Conservation (phyloP, 2,888 invertebrate genomes). For the Cerastoderma edule region DNA sequence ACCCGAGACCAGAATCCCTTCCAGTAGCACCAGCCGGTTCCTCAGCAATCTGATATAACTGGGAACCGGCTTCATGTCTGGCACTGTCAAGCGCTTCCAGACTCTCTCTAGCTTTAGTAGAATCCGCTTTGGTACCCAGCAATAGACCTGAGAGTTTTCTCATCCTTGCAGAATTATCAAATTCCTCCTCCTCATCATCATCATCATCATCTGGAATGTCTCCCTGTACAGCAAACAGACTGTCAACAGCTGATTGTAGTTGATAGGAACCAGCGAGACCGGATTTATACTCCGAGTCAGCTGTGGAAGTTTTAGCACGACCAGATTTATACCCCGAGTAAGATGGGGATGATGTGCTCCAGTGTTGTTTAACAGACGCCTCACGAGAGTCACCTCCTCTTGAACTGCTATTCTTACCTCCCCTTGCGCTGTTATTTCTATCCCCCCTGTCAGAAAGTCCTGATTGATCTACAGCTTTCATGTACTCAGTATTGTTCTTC, state of each 20-base stretch:
- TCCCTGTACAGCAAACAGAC: slow-evolving; percentile 35
- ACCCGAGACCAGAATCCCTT: slow-evolving; percentile 72
- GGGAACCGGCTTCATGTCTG: not conserved
- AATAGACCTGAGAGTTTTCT: slow-evolving; percentile 41
- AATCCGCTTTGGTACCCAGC: slow-evolving; percentile 44
- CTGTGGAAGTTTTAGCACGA: not conserved
- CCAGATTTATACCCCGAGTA: not conserved
- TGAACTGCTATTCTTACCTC: slow-evolving; percentile 23
- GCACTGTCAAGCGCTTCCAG: slow-evolving; percentile 17
- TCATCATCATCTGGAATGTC: too few relatives aligned
- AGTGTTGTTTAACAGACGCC: not conserved
- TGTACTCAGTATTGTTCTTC: slow-evolving; percentile 52
- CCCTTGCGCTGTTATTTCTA: not conserved
- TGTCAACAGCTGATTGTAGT: slow-evolving; percentile 6
- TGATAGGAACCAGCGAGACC: not conserved
- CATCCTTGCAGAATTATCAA: slow-evolving; percentile 35
- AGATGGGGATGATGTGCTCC: slow-evolving; percentile 3
- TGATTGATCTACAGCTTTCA: slow-evolving; percentile 38
- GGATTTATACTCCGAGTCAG: not conserved
- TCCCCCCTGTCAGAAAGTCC: slow-evolving; percentile 30
- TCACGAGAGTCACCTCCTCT: not conserved
- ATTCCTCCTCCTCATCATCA: slow-evolving; percentile 43
- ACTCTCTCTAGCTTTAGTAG: slow-evolving; percentile 32
- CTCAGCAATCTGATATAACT: slow-evolving; percentile 31
- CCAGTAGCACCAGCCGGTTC: slow-evolving; percentile 61